These are phyloP conservation scores for Heloderma charlesbogerti DNA, from an alignment of 2,113 vertebrate species.

Conservation along the genomic window DNA sequence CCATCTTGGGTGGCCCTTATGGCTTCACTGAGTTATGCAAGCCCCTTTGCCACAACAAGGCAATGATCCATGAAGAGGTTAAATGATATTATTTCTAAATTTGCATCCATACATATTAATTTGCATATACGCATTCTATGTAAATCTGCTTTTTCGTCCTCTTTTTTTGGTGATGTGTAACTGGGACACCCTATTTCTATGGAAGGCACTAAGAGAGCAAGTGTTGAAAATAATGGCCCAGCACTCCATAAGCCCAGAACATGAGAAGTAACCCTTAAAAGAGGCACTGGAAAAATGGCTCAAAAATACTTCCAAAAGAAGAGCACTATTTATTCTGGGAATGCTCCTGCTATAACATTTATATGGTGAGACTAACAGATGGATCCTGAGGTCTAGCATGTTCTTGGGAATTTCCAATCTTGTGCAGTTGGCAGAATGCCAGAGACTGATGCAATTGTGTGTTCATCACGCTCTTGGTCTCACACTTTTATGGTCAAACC, in stretches of 20 bases:
- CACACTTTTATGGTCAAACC: background rate
- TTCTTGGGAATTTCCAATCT: background rate
- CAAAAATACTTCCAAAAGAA: background rate
- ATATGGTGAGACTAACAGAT: background rate
- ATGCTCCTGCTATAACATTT: background rate
- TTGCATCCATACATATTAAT: background rate
- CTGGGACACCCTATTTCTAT: background rate
- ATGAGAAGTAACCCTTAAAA: background rate
- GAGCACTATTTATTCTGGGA: background rate
- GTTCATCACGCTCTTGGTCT: slow-evolving; percentile 21
- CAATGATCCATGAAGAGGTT: too few relatives aligned
- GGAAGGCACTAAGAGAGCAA: background rate
- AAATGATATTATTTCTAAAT: too few relatives aligned
- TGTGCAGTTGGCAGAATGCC: background rate
- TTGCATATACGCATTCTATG: background rate
- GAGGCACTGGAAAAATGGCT: background rate
- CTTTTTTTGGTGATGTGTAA: background rate
- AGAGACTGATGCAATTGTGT: background rate
- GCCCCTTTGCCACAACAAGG: too few relatives aligned
- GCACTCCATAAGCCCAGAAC: background rate
- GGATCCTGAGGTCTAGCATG: background rate
- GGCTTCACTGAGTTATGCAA: too few relatives aligned
- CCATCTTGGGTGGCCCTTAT: too few relatives aligned
- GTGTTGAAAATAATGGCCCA: background rate
- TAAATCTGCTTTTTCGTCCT: background rate